Conservation (phyloP, 2,797 vertebrate species). For the Muraenolepis orangiensis region DNA sequence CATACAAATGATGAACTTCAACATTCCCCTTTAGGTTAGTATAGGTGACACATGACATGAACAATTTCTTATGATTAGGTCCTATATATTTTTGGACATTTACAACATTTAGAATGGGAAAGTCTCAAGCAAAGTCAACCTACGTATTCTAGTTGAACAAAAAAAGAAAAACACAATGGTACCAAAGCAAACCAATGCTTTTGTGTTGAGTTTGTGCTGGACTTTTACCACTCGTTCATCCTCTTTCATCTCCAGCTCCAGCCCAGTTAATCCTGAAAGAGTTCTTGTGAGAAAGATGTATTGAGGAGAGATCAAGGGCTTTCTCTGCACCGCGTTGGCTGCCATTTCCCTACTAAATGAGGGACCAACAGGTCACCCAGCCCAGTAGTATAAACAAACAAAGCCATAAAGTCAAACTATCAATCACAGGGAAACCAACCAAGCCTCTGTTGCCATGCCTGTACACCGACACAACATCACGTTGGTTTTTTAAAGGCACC, state of each 20-base stretch:
- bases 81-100: background rate
- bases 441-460: constrained; percentile 53
- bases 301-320: constrained; percentile 71
- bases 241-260: constrained; percentile 51
- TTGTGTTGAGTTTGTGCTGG: background rate
- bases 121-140: constrained; percentile 1
- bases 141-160: background rate
- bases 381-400: constrained; percentile 78
- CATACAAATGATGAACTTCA: background rate
- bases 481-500: background rate
- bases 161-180: background rate
- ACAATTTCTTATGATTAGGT: no score
- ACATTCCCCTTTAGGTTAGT: background rate
- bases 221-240: constrained; percentile 7
- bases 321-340: constrained; percentile 66
- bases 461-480: constrained; percentile 42
- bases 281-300: constrained; percentile 59
- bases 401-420: constrained; percentile 60
- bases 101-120: background rate
- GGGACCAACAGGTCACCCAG: constrained; percentile 73
- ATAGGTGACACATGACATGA: background rate
- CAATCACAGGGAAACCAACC: constrained; percentile 68
- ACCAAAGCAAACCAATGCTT: constrained; percentile 1
- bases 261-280: constrained; percentile 55
- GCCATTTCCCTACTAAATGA: constrained; percentile 73